Conservation (phyloP, 92 coral and sea anemone genomes). For the Palythoa grandis region DNA sequence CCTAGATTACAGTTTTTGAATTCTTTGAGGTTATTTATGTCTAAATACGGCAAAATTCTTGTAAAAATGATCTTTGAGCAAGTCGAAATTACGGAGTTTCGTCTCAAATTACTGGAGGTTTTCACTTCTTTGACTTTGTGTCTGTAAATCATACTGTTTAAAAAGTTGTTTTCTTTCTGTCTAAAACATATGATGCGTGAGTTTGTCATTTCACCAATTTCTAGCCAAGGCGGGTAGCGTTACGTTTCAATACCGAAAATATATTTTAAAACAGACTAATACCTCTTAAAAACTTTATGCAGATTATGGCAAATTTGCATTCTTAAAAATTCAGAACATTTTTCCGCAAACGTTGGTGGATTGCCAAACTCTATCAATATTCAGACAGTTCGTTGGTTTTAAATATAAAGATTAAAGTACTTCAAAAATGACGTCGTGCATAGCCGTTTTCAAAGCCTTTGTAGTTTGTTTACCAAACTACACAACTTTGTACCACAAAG, state of each 20-base stretch:
- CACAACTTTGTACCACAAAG: background rate
- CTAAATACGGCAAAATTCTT: conserved; percentile 29
- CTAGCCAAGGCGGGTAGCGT: background rate
- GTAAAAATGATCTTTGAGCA: background rate
- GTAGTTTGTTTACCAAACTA: background rate
- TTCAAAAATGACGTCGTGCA: background rate
- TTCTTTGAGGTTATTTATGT: conserved; percentile 8
- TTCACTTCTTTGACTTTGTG: background rate
- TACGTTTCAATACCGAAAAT: background rate
- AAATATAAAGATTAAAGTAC: conserved; percentile 10
- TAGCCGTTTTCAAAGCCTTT: background rate
- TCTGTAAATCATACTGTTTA: background rate
- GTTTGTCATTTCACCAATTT: background rate
- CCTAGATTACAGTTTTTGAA: conserved; percentile 34
- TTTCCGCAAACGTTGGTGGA: background rate
- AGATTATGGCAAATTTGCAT: background rate
- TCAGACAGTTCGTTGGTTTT: background rate
- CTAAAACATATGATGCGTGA: background rate
- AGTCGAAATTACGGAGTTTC: background rate
- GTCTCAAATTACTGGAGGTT: background rate
- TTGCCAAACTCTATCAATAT: conserved; percentile 5
- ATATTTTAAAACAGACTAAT: background rate
- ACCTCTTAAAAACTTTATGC: background rate
- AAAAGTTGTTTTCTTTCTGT: background rate
- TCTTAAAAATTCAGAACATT: background rate